Conservation (phyloP, 2,113 vertebrate genomes). For the Globicephala melas region DNA sequence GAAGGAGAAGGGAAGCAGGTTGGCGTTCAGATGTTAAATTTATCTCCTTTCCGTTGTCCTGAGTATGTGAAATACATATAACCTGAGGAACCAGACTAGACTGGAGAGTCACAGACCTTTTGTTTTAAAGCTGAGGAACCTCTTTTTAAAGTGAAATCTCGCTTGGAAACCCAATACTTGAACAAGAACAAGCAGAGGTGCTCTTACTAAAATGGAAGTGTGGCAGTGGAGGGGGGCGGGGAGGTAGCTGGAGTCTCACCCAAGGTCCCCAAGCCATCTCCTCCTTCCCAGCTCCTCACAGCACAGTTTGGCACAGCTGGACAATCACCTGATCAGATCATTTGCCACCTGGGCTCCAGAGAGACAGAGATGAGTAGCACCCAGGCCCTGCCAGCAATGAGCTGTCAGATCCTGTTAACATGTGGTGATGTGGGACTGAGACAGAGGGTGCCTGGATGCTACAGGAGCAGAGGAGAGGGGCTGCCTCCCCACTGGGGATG, state of each 20-base stretch:
- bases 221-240: not conserved
- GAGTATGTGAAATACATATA: not conserved
- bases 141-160: not conserved
- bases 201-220: not conserved
- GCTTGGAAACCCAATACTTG: not conserved
- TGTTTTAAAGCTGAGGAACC: not conserved
- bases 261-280: not conserved
- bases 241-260: not conserved
- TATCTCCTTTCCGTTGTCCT: not conserved
- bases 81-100: not conserved
- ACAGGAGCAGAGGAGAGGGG: accelerated
- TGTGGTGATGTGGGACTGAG: not conserved
- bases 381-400: not conserved
- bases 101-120: not conserved
- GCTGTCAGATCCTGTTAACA: not conserved
- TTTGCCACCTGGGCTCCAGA: not conserved
- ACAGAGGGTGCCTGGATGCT: not conserved
- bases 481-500: no score
- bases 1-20: not conserved
- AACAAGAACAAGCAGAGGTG: not conserved
- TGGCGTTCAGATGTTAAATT: not conserved
- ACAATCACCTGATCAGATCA: not conserved
- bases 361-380: not conserved
- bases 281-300: accelerated
- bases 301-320: not conserved